Base-by-base conservation (phyloP, 1,140 invertebrate genomes). In the Drosophila kanapiae region DNA sequence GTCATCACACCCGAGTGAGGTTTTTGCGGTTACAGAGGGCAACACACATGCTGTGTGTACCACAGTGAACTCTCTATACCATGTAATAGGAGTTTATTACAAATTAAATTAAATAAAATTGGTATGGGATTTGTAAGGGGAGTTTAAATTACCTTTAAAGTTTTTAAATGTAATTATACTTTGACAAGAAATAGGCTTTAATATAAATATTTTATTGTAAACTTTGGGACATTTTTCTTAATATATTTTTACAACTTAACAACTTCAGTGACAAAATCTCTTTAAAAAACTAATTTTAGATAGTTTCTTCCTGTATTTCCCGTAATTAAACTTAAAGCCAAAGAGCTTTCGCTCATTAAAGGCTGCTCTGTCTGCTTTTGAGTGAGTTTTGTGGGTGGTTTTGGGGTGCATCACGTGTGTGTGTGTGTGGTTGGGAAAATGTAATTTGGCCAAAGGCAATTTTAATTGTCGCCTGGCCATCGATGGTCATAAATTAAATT, bases 381-480 rank as follows among this genome's bases (percentile, higher is more conserved):
- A 40, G 62, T 48, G 37, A 48, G 56, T 43, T 48, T 60, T 43
- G 54, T 57, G 59, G 61, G 67, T 53, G 37, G 60, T 65, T 31
- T 23, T 49, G 43, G 35, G 43, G 57, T 33, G 31, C 10, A 18
- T 29, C n/a, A 35, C 18, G 10, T 9, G 49, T 27, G 29, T 23
- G 16, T 45, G 35, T 33, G 42, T 33, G 40, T 37, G 23, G 60
- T 33, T 48, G 74, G 31, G 31, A 76, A 82, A 83, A 80, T 88
- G 77, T 45, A 77, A 88, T 86, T 78, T 88, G 51, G 47, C 60
- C 61, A 72, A 83, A 76, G 71, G 74, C 75, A 47, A 85, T 78
- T 88, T 88, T 85, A 88, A 90, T 90, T 88, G 85, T 68, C 83
- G 61, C 27, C 29, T 47, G 54, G 42, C 53, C 47, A 40, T 75